Percentiles rank a stretch among this genome's conserved stretches.
These are phyloP conservation scores for Oncorhynchus clarkii DNA, from an alignment of 2,113 vertebrate genomes.

Conservation along the genomic window DNA sequence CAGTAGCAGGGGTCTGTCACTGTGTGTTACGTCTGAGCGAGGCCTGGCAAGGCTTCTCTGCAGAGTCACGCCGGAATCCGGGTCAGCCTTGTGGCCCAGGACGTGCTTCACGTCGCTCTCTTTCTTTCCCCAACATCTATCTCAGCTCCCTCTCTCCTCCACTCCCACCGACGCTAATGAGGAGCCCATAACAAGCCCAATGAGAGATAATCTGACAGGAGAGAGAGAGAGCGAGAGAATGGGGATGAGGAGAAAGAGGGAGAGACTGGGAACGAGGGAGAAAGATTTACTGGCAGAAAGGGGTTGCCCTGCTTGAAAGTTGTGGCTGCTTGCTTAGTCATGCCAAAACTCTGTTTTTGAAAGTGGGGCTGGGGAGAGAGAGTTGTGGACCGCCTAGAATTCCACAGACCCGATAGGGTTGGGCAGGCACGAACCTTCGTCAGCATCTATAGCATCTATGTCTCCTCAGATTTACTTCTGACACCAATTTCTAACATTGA, in stretches of 20 bases:
- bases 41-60: neutral
- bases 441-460: no score
- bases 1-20: no score
- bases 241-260: slow-evolving; percentile 35
- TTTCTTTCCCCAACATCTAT: slow-evolving; percentile 26
- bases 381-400: no score
- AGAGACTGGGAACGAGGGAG: slow-evolving; percentile 24
- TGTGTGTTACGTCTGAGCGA: no score
- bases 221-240: slow-evolving; percentile 2
- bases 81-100: slow-evolving; percentile 33
- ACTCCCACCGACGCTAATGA: slow-evolving; percentile 11
- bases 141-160: slow-evolving; percentile 3
- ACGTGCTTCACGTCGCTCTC: no score
- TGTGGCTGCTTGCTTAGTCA: slow-evolving; percentile 3
- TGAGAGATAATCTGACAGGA: neutral
- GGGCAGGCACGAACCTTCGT: neutral
- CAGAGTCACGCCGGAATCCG: slow-evolving; percentile 51
- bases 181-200: neutral
- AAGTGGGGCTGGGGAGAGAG: no score
- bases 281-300: slow-evolving; percentile 52
- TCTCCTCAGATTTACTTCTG: no score
- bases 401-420: no score
- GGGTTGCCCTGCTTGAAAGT: neutral
- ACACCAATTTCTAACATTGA: no score
- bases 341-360: no score